phyloP scores from a whole-genome alignment of 2,888 invertebrate species.

The Machimus rusticus region DNA sequence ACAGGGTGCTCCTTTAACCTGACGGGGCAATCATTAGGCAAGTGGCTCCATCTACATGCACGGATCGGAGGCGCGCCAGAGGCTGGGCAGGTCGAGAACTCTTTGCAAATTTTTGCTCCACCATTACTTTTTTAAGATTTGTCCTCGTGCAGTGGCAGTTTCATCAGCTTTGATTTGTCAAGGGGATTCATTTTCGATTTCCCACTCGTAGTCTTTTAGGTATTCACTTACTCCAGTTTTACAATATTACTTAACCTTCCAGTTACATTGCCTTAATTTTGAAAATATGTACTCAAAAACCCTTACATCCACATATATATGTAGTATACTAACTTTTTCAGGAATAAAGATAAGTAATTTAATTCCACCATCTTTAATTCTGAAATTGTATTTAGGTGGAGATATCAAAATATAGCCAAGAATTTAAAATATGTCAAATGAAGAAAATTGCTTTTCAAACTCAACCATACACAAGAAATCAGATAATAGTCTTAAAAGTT shows the following conservation, averaged over 20 bases:
- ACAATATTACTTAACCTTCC: no score
- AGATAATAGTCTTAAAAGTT: no score
- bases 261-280: not conserved
- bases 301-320: no score
- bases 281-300: not conserved
- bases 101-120: not conserved
- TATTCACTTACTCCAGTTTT: not conserved
- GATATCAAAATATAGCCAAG: no score
- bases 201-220: not conserved
- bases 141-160: not conserved
- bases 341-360: no score
- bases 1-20: not conserved
- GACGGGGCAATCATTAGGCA: constrained; percentile 13
- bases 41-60: not conserved
- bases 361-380: no score
- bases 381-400: no score
- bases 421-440: no score
- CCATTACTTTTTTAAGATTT: not conserved
- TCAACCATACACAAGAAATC: no score
- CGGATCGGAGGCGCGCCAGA: not conserved
- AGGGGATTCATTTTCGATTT: not conserved
- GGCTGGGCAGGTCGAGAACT: not conserved
- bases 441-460: no score
- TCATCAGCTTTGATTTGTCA: not conserved
- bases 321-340: no score